Base-by-base conservation (phyloP, 1,140 invertebrate genomes). In the Caenorhabditis remanei region DNA sequence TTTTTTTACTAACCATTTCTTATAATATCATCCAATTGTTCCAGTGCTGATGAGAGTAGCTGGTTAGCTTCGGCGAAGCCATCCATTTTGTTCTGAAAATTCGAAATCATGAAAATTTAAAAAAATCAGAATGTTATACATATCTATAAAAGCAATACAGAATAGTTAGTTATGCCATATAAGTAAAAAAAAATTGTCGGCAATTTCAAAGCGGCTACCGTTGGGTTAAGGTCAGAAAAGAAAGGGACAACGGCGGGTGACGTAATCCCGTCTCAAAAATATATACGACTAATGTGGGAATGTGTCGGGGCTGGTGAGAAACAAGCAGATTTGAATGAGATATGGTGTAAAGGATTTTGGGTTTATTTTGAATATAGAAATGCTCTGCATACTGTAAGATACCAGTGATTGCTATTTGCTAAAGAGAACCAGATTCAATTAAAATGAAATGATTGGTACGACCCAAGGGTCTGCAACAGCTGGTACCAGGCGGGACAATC, bases 21-120 rank as follows among this genome's bases (percentile, higher is more conserved):
- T n/a, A 90, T 90, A 8, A 87, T 86, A 40, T 90, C 90, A 63
- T 90, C 90, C 58, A 90, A 71, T 53, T 90, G 90, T 43, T 90
- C 86, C 67, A 90, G 85, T 32, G 90, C 88, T 55, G 89, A 83
- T 24, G 88, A 88, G 32, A 90, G 90, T 11, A 90, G 84, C 21
- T 90, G 67, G 63, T 90, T 90, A 48, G 90, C 90, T 83, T 90
- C 90, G n/a, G 83, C 85, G 50, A 90, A 90, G 41, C 86, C 84
- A 88, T 90, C 90, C 85, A 85, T 85, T 50, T 14, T 79, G 13
- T 40, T n/a, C 71, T 79, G 71, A 46, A 79, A 79, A 79, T 40
- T 67, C 1, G 4, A 41, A 67, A 67, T 32, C 32, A 32, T 32
- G 32, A 32, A 41, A 13, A 67, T 11, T 40, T 40, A 4, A 40